A percentile compares a stretch with the other conserved stretches of the same genome.
Evolutionary conservation across 1,140 invertebrate genomes (phyloP).

Genomic region (Micrasema longulum): DNA sequence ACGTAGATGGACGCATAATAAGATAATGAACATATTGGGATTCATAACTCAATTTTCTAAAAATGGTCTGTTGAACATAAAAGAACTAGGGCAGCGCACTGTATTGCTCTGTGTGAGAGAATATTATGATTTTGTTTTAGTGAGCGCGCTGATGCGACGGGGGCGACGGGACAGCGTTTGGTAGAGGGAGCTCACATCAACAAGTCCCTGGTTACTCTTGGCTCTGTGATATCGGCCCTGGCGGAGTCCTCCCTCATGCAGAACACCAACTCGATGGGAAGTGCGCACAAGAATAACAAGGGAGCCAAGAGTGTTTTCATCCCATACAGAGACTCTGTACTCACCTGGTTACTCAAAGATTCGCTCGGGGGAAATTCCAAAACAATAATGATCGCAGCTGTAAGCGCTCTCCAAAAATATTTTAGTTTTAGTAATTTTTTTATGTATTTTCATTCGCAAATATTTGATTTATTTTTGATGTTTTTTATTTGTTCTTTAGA

Average conservation of each 20-base stretch:
- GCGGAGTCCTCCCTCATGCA: slow-evolving; percentile 74
- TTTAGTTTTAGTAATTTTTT: too few relatives aligned
- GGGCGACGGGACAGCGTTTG: slow-evolving; percentile 86
- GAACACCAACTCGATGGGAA: slow-evolving; percentile 43
- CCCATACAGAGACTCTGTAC: slow-evolving; percentile 90
- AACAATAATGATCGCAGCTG: slow-evolving; percentile 83
- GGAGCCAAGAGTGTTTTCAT: slow-evolving; percentile 72
- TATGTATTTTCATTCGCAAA: too few relatives aligned
- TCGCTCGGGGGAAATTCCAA: slow-evolving; percentile 94
- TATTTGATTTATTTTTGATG: too few relatives aligned
- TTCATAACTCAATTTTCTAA: too few relatives aligned
- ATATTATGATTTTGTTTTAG: slow-evolving; percentile 66
- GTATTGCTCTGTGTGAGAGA: too few relatives aligned
- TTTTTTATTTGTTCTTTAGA: too few relatives aligned
- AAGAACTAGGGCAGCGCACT: too few relatives aligned
- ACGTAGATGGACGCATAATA: too few relatives aligned
- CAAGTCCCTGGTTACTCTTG: slow-evolving; percentile 90
- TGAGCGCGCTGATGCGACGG: slow-evolving; percentile 88
- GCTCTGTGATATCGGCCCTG: slow-evolving; percentile 94
- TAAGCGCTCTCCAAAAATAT: slow-evolving; percentile 53
- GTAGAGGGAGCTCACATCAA: slow-evolving; percentile 94
- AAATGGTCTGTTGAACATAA: too few relatives aligned
- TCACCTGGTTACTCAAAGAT: slow-evolving; percentile 92
- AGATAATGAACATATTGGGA: too few relatives aligned
- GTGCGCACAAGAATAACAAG: slow-evolving; percentile 54